These are phyloP conservation scores for Pterocles burchelli DNA, from an alignment of 2,113 vertebrate genomes.

Conservation along the genomic window DNA sequence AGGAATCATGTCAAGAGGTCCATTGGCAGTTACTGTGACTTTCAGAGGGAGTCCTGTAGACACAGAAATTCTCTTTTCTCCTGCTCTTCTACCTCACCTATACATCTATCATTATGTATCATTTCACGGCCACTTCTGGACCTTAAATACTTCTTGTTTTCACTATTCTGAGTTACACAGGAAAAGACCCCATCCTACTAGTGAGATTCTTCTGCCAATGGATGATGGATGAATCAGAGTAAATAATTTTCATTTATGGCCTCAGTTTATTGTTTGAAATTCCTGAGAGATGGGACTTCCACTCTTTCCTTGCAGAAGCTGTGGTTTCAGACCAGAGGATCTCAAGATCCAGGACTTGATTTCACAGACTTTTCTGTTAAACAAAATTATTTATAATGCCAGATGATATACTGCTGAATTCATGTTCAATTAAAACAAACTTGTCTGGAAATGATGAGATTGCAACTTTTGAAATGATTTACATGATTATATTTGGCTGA, in stretches of 20 bases:
- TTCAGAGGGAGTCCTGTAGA: neutral
- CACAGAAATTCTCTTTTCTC: neutral
- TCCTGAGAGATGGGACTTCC: neutral
- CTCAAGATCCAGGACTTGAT: neutral
- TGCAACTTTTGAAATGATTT: neutral
- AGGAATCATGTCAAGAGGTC: neutral
- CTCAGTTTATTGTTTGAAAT: neutral
- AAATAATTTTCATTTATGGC: neutral
- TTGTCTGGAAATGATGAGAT: neutral
- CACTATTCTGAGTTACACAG: rapidly evolving
- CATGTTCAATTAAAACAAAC: neutral
- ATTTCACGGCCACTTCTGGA: neutral
- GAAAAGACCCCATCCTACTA: neutral
- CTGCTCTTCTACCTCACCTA: neutral
- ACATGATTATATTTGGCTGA: neutral
- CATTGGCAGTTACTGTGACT: neutral
- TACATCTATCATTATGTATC: neutral
- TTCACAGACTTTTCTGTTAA: neutral
- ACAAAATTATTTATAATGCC: neutral
- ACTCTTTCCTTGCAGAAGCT: neutral
- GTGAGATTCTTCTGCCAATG: neutral
- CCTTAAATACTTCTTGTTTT: neutral
- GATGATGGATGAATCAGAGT: neutral
- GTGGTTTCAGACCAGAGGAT: neutral
- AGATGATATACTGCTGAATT: neutral